Evolutionary conservation across 2,113 vertebrate species (phyloP), one percentile per base, ranked within the genome.

Genomic region (Telmatochromis sp.): DNA sequence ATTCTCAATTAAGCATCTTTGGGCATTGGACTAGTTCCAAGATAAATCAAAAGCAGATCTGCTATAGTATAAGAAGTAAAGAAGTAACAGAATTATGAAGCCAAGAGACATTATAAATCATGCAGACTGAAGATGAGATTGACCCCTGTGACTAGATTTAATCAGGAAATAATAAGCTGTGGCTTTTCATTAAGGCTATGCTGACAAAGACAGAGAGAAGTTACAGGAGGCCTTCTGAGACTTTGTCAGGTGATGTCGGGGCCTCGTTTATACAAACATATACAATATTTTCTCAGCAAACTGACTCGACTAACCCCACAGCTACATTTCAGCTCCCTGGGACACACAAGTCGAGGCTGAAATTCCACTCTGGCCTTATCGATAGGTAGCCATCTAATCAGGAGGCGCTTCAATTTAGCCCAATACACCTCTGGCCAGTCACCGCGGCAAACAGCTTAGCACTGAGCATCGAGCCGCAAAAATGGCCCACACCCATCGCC

Each of bases 401-500:
- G 84, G 54, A 51, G 88, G 86, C 73, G 84, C 26, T 95, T 93
- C 93, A 92, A 95, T 95, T 95, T 94, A 81, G 88, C 87, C 89
- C 92, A 92, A 88, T 83, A 58, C 91, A 92, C 92, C 92, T 91
- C 86, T 92, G 94, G 91, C 93, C 93, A 93, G 93, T 78, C 93
- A 91, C 89, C 87, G 75, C 91, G 9, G 90, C 86, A 92, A 92
- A 89, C 94, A 87, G 92, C 92, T 93, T 93, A 91, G 85, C 83
- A 21, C 86, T 60, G 92, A 84, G 93, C 94, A 93, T 49, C 60
- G 85, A 93, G 93, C 91, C 87, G 83, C 85, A 93, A 87, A 94
- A 95, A 89, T 91, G 89, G 85, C 90, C 90, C 89, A 88, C 87
- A 92, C 87, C 89, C 81, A 58, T 84, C 51, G 19, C 87, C 82